phyloP scores from a whole-genome alignment of 1,140 invertebrate genomes.

The Callitettix versicolor region DNA sequence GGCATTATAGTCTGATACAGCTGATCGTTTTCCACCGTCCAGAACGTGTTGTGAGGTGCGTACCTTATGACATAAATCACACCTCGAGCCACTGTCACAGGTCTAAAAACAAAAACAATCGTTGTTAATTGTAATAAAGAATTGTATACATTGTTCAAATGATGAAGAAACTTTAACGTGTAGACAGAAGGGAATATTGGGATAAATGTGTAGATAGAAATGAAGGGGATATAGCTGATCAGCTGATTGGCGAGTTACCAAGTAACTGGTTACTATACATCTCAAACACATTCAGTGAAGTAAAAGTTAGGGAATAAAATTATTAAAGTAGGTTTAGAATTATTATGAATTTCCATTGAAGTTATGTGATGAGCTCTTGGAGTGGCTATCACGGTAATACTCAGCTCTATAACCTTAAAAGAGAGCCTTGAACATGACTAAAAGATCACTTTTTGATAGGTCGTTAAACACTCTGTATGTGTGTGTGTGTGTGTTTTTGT shows the following conservation, averaged over 20 bases:
- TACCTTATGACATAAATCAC: conserved; percentile 44
- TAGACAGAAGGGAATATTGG: not conserved
- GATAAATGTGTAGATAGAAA: conserved; percentile 35
- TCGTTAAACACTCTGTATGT: too few relatives aligned
- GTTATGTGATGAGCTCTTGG: too few relatives aligned
- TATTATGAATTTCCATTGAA: too few relatives aligned
- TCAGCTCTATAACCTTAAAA: too few relatives aligned
- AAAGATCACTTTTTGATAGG: too few relatives aligned
- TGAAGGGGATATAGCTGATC: not conserved
- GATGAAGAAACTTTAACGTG: not conserved
- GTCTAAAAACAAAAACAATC: conserved; percentile 30
- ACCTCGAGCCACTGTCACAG: conserved; percentile 45
- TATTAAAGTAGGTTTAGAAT: too few relatives aligned
- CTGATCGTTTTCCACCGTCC: conserved; percentile 52
- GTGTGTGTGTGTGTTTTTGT: too few relatives aligned
- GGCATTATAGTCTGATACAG: conserved; percentile 20
- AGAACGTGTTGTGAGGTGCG: conserved; percentile 53
- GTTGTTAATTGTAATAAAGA: not conserved
- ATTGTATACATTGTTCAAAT: not conserved
- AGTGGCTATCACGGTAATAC: too few relatives aligned
- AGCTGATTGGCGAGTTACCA: too few relatives aligned
- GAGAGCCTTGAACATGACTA: too few relatives aligned
- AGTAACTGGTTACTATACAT: not conserved
- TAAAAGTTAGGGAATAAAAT: too few relatives aligned
- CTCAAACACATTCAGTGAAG: not conserved